Percentiles rank a stretch among this genome's conserved stretches.
Evolutionary conservation across 2,888 invertebrate genomes (phyloP).

Genomic region (Cacoxenus indagator): DNA sequence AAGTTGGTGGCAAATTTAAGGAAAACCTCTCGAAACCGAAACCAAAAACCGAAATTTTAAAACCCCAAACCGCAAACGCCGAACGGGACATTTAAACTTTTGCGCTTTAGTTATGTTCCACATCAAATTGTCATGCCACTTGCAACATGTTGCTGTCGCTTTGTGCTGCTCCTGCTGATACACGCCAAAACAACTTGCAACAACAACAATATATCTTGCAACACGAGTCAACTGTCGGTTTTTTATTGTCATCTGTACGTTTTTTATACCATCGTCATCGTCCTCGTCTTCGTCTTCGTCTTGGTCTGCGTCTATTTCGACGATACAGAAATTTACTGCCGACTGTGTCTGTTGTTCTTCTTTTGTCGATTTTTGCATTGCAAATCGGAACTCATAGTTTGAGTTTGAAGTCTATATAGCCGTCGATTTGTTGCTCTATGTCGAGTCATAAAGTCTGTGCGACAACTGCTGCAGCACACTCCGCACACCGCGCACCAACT

Average conservation of each 20-base stretch:
- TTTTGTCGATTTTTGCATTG: conserved; percentile 48
- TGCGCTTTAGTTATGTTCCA: conserved; percentile 53
- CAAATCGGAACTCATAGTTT: conserved; percentile 47
- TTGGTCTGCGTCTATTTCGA: background rate
- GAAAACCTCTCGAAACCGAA: background rate
- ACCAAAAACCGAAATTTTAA: background rate
- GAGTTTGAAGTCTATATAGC: conserved; percentile 2
- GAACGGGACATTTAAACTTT: conserved; percentile 8
- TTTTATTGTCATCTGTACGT: conserved; percentile 58
- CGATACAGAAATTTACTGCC: conserved; percentile 25
- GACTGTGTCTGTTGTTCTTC: conserved; percentile 39
- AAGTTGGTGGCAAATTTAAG: background rate
- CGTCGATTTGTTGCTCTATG: conserved; percentile 11
- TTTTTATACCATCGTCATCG: background rate
- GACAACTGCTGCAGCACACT: conserved; percentile 43
- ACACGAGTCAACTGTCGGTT: conserved; percentile 64
- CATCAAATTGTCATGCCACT: conserved; percentile 55
- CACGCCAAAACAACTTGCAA: conserved; percentile 33
- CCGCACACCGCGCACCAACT: conserved; percentile 26
- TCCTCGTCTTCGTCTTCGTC: background rate
- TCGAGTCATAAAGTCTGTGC: conserved; percentile 47
- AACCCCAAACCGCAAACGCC: background rate
- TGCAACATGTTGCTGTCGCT: conserved; percentile 25
- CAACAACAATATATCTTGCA: conserved; percentile 60
- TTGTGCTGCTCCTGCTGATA: conserved; percentile 3